Conservation (phyloP, 2,797 vertebrate genomes). For the Botia almorhae region DNA sequence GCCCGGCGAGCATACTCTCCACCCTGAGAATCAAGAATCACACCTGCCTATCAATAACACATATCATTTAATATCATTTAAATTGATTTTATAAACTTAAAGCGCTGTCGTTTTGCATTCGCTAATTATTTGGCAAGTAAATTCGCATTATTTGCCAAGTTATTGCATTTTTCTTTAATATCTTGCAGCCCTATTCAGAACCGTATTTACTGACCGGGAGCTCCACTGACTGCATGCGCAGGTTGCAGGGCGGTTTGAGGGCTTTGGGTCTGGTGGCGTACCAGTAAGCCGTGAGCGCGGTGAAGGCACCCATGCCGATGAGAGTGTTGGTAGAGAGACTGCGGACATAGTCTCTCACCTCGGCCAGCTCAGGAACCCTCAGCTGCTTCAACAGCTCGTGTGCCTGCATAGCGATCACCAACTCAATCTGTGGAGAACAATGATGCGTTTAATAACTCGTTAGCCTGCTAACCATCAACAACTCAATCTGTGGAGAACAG, state of each 20-base stretch:
- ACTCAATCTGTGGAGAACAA: slow-evolving; percentile 37
- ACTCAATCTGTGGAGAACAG: no score
- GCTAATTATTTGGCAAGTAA: no score
- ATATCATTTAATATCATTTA: not conserved
- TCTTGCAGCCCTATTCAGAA: not conserved
- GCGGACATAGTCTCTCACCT: slow-evolving; percentile 84
- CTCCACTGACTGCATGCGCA: slow-evolving; percentile 88
- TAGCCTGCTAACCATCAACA: no score
- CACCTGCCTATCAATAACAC: not conserved
- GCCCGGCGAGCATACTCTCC: slow-evolving; percentile 80
- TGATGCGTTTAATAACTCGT: not conserved
- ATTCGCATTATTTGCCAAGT: no score
- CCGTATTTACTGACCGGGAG: slow-evolving; percentile 77
- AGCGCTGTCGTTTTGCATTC: no score
- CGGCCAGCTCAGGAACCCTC: slow-evolving; percentile 83
- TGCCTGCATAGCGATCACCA: slow-evolving; percentile 78
- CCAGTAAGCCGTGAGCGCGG: slow-evolving; percentile 87
- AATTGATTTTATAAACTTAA: no score
- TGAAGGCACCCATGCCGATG: slow-evolving; percentile 87
- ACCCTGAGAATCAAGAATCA: slow-evolving; percentile 72
- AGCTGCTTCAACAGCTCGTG: slow-evolving; percentile 84
- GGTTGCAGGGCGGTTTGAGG: slow-evolving; percentile 83
- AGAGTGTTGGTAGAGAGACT: slow-evolving; percentile 82
- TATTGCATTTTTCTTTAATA: no score
- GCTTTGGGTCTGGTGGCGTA: slow-evolving; percentile 87